Percentiles rank a stretch among this genome's conserved stretches.
phyloP scores from a whole-genome alignment of 2,888 invertebrate genomes.

The Tinea trinotella region DNA sequence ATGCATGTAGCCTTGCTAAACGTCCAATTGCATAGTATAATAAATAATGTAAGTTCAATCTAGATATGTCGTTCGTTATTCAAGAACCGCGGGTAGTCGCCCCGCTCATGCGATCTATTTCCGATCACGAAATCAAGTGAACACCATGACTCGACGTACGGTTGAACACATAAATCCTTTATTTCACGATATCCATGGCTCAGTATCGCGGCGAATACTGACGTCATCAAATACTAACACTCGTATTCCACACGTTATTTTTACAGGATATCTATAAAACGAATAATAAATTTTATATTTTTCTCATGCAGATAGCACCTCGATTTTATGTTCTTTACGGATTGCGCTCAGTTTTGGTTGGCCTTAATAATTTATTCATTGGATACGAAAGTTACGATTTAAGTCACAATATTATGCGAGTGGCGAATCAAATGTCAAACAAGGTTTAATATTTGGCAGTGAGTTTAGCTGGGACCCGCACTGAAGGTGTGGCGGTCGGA shows the following conservation, averaged over 20 bases:
- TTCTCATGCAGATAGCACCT: conserved; percentile 12
- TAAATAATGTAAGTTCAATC: neutral
- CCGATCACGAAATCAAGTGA: conserved; percentile 5
- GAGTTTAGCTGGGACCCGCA: neutral
- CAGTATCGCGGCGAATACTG: neutral
- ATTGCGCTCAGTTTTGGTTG: neutral
- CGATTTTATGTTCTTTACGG: neutral
- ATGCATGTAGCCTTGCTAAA: no score
- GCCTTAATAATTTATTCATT: neutral
- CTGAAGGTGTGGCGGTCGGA: neutral
- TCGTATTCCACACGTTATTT: conserved; percentile 3
- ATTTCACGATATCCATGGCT: conserved; percentile 10
- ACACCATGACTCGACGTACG: conserved; percentile 11
- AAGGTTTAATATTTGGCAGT: neutral
- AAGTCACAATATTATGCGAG: neutral
- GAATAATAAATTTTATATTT: conserved; percentile 12
- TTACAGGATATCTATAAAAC: conserved; percentile 14
- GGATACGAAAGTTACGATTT: neutral
- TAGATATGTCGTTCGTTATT: neutral
- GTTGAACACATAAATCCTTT: neutral
- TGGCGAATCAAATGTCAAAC: neutral
- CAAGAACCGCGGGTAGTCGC: neutral
- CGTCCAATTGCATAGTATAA: no score
- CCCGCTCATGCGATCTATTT: conserved; percentile 5
- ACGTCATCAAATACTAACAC: conserved; percentile 13